A percentile compares a stretch with the other conserved stretches of the same genome.
Conservation (phyloP, 1,140 invertebrate genomes). For the Platyura marginata region DNA sequence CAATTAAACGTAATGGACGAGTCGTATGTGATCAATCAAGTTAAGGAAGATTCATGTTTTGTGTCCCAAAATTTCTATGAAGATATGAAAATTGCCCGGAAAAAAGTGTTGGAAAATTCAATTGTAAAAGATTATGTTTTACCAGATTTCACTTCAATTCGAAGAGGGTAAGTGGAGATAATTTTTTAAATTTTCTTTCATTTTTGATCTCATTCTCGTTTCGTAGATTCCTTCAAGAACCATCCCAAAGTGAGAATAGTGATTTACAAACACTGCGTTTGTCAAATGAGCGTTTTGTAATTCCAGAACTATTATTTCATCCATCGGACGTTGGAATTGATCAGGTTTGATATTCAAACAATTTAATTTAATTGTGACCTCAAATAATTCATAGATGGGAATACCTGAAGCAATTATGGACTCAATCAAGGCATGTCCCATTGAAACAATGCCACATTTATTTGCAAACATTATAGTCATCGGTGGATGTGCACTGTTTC, state of each 20-base stretch:
- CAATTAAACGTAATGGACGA: slow-evolving; percentile 98
- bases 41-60: slow-evolving; percentile 95
- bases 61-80: slow-evolving; percentile 71
- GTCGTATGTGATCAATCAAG: slow-evolving; percentile 96
- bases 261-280: slow-evolving; percentile 67
- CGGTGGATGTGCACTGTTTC: slow-evolving; percentile 74
- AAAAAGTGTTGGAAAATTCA: slow-evolving; percentile 33
- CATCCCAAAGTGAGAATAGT: slow-evolving; percentile 24
- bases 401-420: slow-evolving; percentile 77
- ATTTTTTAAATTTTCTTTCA: slow-evolving; percentile 2
- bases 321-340: slow-evolving; percentile 89
- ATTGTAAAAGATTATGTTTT: slow-evolving; percentile 84
- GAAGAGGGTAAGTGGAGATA: slow-evolving; percentile 56
- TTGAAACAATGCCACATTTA: slow-evolving; percentile 63
- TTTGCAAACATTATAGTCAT: slow-evolving; percentile 78
- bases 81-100: slow-evolving; percentile 64
- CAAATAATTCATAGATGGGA: slow-evolving; percentile 85
- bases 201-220: no score
- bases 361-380: no score
- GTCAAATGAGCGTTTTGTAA: slow-evolving; percentile 81
- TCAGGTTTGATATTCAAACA: slow-evolving; percentile 8
- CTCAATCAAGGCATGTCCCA: slow-evolving; percentile 48
- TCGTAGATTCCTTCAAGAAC: background rate
- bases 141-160: slow-evolving; percentile 81
- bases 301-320: slow-evolving; percentile 89